phyloP scores from a whole-genome alignment of 2,113 vertebrate genomes.

The Chitala chitala region DNA sequence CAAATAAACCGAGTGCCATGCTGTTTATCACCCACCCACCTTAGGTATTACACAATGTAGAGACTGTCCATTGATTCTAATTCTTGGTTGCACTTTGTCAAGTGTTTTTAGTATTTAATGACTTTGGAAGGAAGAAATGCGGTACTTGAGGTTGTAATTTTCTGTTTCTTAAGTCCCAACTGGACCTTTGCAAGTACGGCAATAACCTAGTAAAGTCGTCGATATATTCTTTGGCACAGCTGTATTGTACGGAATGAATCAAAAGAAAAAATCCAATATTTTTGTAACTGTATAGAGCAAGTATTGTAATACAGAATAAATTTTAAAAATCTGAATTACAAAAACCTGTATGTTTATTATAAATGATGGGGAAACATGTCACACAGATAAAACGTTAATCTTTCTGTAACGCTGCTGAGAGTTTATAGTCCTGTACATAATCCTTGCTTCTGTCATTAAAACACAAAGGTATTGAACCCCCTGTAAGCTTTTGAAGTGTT shows the following conservation, averaged over 20 bases:
- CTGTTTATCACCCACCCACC: constrained; percentile 17
- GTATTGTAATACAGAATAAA: constrained; percentile 50
- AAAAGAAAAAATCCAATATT: constrained; percentile 38
- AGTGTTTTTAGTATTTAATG: constrained; percentile 34
- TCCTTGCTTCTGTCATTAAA: constrained; percentile 58
- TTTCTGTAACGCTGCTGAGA: constrained; percentile 63
- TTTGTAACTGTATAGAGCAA: constrained; percentile 57
- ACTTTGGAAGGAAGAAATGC: constrained; percentile 27
- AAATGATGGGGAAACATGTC: constrained; percentile 54
- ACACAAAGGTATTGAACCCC: constrained; percentile 55
- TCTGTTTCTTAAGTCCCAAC: constrained; percentile 31
- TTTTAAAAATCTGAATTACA: constrained; percentile 36
- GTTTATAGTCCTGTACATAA: constrained; percentile 55
- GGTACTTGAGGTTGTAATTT: constrained; percentile 43
- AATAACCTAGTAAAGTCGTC: constrained; percentile 49
- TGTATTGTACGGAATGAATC: constrained; percentile 42
- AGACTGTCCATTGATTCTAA: constrained; percentile 32
- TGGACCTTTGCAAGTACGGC: constrained; percentile 49
- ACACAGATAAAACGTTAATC: constrained; percentile 37
- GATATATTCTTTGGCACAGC: constrained; percentile 46
- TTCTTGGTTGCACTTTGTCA: constrained; percentile 57
- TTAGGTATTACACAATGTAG: constrained; percentile 30
- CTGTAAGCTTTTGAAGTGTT: constrained; percentile 61
- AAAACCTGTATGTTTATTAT: constrained; percentile 42
- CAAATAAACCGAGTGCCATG: constrained; percentile 42